Evolutionary conservation across 2,888 invertebrate genomes (phyloP).

Genomic region (Pristionchus fissidentatus): DNA sequence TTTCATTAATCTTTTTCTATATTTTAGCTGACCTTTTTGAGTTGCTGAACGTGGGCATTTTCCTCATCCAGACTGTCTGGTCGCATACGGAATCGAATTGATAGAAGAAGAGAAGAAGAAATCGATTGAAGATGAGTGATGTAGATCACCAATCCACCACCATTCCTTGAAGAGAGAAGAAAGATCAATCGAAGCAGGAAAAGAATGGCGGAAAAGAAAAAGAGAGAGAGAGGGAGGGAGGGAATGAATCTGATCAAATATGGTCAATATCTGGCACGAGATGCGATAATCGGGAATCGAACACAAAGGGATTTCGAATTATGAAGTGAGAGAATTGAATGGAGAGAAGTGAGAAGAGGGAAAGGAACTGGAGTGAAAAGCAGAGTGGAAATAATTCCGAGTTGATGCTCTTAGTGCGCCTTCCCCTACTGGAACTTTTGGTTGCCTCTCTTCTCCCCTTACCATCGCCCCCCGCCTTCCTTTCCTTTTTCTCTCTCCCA

Average conservation of each 20-base stretch:
- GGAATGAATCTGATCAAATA: conserved; percentile 42
- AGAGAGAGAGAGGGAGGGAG: conserved; percentile 21
- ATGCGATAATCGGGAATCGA: conserved; percentile 34
- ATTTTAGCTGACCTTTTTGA: conserved; percentile 56
- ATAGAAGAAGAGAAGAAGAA: background rate
- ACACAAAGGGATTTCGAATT: conserved; percentile 25
- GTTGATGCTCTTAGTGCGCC: conserved; percentile 44
- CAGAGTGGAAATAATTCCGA: conserved; percentile 44
- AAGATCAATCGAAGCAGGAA: conserved; percentile 41
- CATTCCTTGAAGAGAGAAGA: conserved; percentile 15
- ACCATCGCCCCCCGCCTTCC: conserved; percentile 18
- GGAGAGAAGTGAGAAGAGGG: background rate
- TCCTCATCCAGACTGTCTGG: conserved; percentile 61
- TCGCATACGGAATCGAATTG: conserved; percentile 11
- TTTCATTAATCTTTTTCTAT: background rate
- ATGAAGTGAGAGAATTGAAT: background rate
- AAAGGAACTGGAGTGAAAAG: conserved; percentile 29
- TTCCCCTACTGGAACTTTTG: conserved; percentile 33
- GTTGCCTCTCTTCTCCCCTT: conserved; percentile 35
- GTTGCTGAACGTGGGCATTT: conserved; percentile 65
- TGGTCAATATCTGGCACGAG: conserved; percentile 36
- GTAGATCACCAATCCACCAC: conserved; percentile 46
- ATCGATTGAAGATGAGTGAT: background rate
- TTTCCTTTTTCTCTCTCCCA: no score
- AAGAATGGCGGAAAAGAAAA: no score